phyloP scores from a whole-genome alignment of 1,140 invertebrate genomes.

The Orchesella cincta region DNA sequence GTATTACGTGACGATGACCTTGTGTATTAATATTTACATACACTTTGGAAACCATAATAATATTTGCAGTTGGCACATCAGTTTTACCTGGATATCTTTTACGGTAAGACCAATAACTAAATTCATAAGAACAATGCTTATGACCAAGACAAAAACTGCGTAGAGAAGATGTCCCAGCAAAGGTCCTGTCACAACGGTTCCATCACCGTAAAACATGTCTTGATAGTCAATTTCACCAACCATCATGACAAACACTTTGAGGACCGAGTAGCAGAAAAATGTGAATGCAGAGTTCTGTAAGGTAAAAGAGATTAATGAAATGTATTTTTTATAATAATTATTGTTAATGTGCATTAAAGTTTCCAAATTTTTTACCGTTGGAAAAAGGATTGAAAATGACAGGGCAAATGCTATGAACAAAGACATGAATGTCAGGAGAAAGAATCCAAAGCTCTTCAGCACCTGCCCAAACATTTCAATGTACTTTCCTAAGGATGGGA shows the following conservation, averaged over 20 bases:
- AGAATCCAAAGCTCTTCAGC: constrained; percentile 77
- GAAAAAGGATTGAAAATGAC: constrained; percentile 74
- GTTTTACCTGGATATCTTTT: constrained; percentile 33
- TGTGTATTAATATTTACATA: neutral
- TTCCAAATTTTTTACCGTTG: constrained; percentile 50
- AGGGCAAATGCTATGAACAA: constrained; percentile 75
- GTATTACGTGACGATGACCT: too few relatives aligned
- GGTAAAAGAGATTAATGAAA: constrained; percentile 1
- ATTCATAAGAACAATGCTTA: constrained; percentile 36
- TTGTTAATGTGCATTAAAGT: neutral
- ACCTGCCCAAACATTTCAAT: constrained; percentile 81
- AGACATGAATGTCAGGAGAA: constrained; percentile 76
- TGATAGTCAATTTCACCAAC: constrained; percentile 41
- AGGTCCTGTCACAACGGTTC: constrained; percentile 14
- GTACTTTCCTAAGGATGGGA: constrained; percentile 79
- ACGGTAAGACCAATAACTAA: constrained; percentile 30
- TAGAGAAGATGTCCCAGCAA: constrained; percentile 35
- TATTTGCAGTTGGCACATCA: too few relatives aligned
- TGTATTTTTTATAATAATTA: constrained; percentile 4
- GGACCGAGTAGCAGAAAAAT: constrained; percentile 35
- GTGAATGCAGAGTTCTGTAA: constrained; percentile 35
- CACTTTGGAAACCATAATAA: too few relatives aligned
- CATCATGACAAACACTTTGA: constrained; percentile 45
- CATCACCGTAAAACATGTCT: constrained; percentile 35
- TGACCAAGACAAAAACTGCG: constrained; percentile 31